Base-by-base conservation (phyloP, 1,140 invertebrate species). In the Heterodera carotae region DNA sequence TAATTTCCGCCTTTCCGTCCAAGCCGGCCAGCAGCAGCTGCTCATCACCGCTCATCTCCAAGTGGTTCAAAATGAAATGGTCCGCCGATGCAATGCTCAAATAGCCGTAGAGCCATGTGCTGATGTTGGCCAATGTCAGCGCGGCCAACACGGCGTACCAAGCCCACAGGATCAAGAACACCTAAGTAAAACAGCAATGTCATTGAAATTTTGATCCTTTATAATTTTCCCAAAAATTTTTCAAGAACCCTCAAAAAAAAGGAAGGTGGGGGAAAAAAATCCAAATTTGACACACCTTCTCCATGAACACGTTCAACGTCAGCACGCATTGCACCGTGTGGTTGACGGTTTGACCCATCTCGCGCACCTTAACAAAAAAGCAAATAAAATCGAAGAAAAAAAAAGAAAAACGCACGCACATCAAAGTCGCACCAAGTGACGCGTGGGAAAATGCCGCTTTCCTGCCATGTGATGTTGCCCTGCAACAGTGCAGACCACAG, bases 401-500 rank as follows among this genome's bases (percentile, higher is more conserved):
- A 27, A 22, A 1, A 67, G 10, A 67, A 67, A 67, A 18, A 72
- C 18, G 4, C 66, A 33, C 88, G 83, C 43, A 90, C 89, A 72
- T 89, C 86, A 82, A 90, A 90, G 82, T 90, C 89, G 82, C 90
- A 90, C 68, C 90, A 84, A 29, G 90, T 90, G 10, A 90, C 89
- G 36, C 89, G 81, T 0, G 78, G 78, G 56, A 79, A 79, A 33
- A 79, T 43, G 29, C 78, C 84, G 34, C 87, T 89, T 25, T 89
- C 81, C 39, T 81, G 84, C 85, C 85, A 86, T 4, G 85, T 84
- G 29, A 69, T 64, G 34, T 88, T 86, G 22, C 85, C 80, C 7
- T 69, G 68, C 15, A 77, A 67, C 7, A 86, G 68, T 53, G 71
- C 69, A 8, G 67, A 48, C 77, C 78, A 84, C 27, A 81, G 77